Conservation (phyloP, 2,888 invertebrate genomes). For the Morpho helenor region DNA sequence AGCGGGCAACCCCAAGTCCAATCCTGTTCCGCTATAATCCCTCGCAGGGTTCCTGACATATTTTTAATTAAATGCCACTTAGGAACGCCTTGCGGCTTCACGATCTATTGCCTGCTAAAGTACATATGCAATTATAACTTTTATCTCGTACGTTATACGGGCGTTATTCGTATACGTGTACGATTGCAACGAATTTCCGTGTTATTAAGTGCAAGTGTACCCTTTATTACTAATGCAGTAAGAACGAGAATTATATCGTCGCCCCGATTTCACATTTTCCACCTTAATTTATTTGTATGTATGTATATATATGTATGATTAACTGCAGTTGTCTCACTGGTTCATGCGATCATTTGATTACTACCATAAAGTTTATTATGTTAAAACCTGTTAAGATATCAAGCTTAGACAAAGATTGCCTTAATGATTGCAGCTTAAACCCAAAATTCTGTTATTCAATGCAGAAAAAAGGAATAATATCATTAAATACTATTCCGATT, state of each 20-base stretch:
- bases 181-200: conserved; percentile 1
- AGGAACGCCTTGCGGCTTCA: conserved; percentile 31
- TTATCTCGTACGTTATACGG: background rate
- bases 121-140: conserved; percentile 1
- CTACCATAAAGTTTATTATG: too few relatives aligned
- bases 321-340: too few relatives aligned
- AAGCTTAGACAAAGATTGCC: too few relatives aligned
- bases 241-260: background rate
- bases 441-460: too few relatives aligned
- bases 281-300: too few relatives aligned
- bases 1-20: conserved; percentile 2
- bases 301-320: too few relatives aligned
- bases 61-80: conserved; percentile 71
- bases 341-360: too few relatives aligned
- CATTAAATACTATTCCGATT: too few relatives aligned
- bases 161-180: background rate
- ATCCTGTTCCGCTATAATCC: conserved; percentile 17
- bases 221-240: conserved; percentile 9
- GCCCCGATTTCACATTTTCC: too few relatives aligned
- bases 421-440: too few relatives aligned
- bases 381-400: too few relatives aligned
- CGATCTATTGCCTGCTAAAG: conserved; percentile 13
- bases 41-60: conserved; percentile 45
- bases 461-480: too few relatives aligned
- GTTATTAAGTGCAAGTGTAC: background rate